These are phyloP conservation scores for Hydra vulgaris DNA, from an alignment of 30 jellyfish, hydroid and myxozoan genomes.

Conservation along the genomic window DNA sequence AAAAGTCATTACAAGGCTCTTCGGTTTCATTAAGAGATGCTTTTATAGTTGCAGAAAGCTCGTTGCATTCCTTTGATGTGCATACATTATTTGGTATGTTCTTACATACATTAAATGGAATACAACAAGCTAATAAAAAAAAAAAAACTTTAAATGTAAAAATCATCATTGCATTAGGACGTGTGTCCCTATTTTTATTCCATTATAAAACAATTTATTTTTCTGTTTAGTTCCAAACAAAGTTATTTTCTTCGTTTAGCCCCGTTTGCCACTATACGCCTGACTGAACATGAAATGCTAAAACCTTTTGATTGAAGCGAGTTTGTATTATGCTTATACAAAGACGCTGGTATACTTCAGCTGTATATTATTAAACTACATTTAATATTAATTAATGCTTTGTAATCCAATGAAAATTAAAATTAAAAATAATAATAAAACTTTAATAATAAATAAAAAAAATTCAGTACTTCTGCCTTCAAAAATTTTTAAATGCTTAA, in stretches of 20 bases:
- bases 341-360: neutral
- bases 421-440: too few species aligned
- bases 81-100: constrained; percentile 25
- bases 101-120: constrained; percentile 69
- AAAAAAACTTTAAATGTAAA: constrained; percentile 57
- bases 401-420: too few species aligned
- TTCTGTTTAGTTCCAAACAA: neutral
- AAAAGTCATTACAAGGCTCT: constrained; percentile 87
- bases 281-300: constrained; percentile 28
- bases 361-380: too few species aligned
- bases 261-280: constrained; percentile 10
- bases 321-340: constrained; percentile 7
- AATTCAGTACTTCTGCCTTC: too few species aligned
- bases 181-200: neutral
- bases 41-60: constrained; percentile 52
- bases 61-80: constrained; percentile 48
- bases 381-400: too few species aligned
- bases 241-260: neutral
- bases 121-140: constrained; percentile 49
- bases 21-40: constrained; percentile 45
- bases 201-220: neutral
- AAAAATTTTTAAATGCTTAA: too few species aligned
- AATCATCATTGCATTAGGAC: constrained; percentile 38
- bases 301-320: neutral
- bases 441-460: too few species aligned